Percentiles rank a stretch among this genome's conserved stretches.
Evolutionary conservation across 2,113 vertebrate genomes (phyloP).

Genomic region (Perca schrenkii): DNA sequence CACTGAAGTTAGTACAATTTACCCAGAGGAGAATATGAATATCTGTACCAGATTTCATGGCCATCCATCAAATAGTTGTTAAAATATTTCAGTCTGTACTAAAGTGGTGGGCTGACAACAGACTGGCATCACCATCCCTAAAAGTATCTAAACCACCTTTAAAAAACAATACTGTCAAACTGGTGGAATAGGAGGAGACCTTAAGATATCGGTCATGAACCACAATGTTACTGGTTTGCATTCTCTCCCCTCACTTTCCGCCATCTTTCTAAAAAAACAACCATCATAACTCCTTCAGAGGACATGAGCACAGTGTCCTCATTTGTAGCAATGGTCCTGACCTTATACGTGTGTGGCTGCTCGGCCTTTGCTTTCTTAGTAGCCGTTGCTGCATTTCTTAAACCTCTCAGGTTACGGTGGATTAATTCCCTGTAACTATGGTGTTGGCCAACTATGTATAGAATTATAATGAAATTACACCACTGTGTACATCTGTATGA

Average conservation of each 20-base stretch:
- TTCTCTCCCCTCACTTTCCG: not conserved
- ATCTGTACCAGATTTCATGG: not conserved
- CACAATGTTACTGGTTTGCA: not conserved
- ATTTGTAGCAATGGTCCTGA: not conserved
- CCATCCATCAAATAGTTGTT: not conserved
- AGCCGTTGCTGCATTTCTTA: conserved; percentile 16
- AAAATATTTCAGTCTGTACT: not conserved
- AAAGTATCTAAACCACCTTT: not conserved
- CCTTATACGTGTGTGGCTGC: not conserved
- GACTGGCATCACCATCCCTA: not conserved
- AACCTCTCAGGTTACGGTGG: conserved; percentile 41
- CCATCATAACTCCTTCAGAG: not conserved
- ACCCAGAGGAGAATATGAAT: too few relatives aligned
- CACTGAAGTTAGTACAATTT: not conserved
- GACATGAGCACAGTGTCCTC: not conserved
- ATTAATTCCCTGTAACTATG: conserved; percentile 58
- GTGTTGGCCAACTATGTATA: conserved; percentile 63
- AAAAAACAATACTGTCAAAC: not conserved
- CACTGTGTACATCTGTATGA: conserved; percentile 67
- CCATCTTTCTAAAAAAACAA: not conserved
- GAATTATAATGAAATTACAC: conserved; percentile 78
- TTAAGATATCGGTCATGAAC: not conserved
- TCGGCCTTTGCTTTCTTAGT: not conserved
- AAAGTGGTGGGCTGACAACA: not conserved
- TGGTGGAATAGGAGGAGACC: not conserved